Conservation (phyloP, 2,888 invertebrate species). For the Deilephila elpenor region DNA sequence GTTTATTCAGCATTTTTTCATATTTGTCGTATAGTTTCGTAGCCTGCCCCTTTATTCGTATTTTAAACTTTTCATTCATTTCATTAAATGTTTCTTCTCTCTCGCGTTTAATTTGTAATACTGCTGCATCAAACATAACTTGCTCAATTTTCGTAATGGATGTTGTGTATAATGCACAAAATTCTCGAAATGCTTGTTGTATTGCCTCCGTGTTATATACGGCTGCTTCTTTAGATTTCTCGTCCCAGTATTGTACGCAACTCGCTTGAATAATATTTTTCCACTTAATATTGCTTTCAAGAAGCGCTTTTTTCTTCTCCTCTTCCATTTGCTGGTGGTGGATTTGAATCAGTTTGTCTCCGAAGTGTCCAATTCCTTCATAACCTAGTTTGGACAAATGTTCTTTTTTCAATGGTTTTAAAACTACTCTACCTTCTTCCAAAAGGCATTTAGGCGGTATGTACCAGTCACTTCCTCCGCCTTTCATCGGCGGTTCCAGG, state of each 20-base stretch:
- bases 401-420: slow-evolving; percentile 65
- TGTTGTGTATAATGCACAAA: slow-evolving; percentile 56
- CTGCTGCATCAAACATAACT: slow-evolving; percentile 60
- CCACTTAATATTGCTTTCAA: slow-evolving; percentile 62
- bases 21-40: slow-evolving; percentile 62
- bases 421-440: slow-evolving; percentile 57
- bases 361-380: slow-evolving; percentile 60
- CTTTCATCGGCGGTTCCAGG: slow-evolving; percentile 69
- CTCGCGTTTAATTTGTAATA: slow-evolving; percentile 57
- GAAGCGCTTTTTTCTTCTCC: slow-evolving; percentile 53
- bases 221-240: slow-evolving; percentile 48
- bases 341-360: slow-evolving; percentile 51
- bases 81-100: slow-evolving; percentile 52
- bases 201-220: slow-evolving; percentile 60
- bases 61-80: slow-evolving; percentile 61
- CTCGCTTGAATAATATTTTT: slow-evolving; percentile 50
- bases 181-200: slow-evolving; percentile 60
- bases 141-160: slow-evolving; percentile 66
- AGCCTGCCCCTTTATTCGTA: slow-evolving; percentile 62
- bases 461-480: slow-evolving; percentile 73
- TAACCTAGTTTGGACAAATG: slow-evolving; percentile 60
- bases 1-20: slow-evolving; percentile 53
- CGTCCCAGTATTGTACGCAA: slow-evolving; percentile 53
- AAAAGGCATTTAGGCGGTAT: slow-evolving; percentile 67
- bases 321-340: slow-evolving; percentile 55